Conservation (phyloP, 2,797 vertebrate species). For the Caiman crocodilus region DNA sequence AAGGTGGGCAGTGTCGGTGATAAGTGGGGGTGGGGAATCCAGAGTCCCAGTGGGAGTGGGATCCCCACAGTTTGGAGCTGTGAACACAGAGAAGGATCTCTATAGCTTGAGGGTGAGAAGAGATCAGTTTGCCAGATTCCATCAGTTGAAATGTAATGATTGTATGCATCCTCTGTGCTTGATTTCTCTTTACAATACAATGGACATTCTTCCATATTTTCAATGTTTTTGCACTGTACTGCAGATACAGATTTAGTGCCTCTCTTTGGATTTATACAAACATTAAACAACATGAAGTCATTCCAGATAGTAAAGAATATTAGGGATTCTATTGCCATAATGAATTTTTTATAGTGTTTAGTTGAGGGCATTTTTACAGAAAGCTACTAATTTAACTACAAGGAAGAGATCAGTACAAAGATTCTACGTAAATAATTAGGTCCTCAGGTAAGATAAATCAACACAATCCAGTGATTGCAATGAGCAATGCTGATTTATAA, state of each 20-base stretch:
- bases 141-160: too few relatives aligned
- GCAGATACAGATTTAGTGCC: too few relatives aligned
- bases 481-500: not conserved
- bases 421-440: not conserved
- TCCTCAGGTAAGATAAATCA: not conserved
- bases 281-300: not conserved
- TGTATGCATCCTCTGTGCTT: not conserved
- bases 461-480: not conserved
- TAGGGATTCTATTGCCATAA: not conserved
- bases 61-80: too few relatives aligned
- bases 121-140: too few relatives aligned
- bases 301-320: not conserved
- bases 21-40: too few relatives aligned
- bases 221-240: too few relatives aligned
- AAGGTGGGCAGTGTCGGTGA: too few relatives aligned
- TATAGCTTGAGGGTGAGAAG: too few relatives aligned
- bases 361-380: not conserved
- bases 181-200: not conserved
- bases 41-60: too few relatives aligned
- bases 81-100: too few relatives aligned
- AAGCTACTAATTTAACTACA: not conserved
- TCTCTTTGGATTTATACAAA: not conserved
- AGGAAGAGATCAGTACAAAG: not conserved
- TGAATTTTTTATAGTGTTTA: not conserved
- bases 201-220: not conserved